Conservation (phyloP, 2,113 vertebrate genomes). For the Rattus rattus region DNA sequence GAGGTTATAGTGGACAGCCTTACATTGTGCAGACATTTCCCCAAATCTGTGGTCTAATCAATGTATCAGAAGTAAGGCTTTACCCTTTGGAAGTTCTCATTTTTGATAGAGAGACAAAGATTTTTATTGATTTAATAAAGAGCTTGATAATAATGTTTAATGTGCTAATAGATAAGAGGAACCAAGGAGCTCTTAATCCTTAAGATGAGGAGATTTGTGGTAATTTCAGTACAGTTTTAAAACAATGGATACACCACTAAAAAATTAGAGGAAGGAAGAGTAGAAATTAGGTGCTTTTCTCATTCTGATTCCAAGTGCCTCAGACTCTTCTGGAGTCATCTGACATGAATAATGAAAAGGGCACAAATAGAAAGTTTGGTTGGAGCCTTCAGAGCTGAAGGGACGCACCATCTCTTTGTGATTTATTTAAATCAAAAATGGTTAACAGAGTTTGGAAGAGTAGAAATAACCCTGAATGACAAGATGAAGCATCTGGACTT, state of each 20-base stretch:
- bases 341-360: background rate
- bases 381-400: background rate
- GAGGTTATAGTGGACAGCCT: background rate
- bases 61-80: background rate
- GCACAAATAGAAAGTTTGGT: background rate
- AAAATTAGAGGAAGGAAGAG: background rate
- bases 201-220: background rate
- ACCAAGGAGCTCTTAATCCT: background rate
- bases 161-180: background rate
- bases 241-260: background rate
- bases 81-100: background rate
- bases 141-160: background rate
- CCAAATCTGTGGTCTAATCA: background rate
- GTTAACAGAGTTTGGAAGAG: background rate
- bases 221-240: conserved; percentile 9
- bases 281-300: background rate
- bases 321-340: background rate
- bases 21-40: background rate
- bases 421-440: background rate
- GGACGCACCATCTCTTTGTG: background rate
- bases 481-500: background rate
- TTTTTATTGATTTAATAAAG: background rate
- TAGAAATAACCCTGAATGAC: background rate
- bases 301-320: background rate
- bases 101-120: background rate